These are phyloP conservation scores for Zelostemma sp. DNA, from an alignment of 1,140 invertebrate genomes.

Conservation along the genomic window DNA sequence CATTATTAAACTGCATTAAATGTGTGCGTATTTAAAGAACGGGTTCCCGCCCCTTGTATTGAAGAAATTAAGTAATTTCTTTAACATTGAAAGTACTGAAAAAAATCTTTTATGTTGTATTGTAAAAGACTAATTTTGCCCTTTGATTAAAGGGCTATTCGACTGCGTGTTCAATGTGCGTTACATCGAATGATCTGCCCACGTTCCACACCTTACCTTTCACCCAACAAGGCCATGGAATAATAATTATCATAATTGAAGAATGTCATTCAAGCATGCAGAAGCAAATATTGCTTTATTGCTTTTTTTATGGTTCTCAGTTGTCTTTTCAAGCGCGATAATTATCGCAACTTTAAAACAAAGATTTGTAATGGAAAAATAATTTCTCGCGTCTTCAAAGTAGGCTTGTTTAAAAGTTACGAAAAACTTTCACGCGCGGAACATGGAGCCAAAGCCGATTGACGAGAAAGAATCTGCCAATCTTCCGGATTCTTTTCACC, in stretches of 20 bases:
- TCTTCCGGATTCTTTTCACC: conserved; percentile 27
- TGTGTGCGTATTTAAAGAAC: too few relatives aligned
- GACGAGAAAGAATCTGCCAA: conserved; percentile 19
- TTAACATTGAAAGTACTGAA: too few relatives aligned
- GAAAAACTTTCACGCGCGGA: conserved; percentile 14
- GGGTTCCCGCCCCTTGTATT: too few relatives aligned
- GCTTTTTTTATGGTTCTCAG: conserved; percentile 35
- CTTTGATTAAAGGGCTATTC: conserved; percentile 14
- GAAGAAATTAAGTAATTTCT: too few relatives aligned
- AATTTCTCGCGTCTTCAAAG: neutral
- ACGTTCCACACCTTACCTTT: conserved; percentile 48
- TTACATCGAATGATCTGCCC: conserved; percentile 29
- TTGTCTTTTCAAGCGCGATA: conserved; percentile 4
- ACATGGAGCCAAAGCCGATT: conserved; percentile 8
- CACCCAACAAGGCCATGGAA: conserved; percentile 46
- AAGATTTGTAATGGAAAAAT: neutral
- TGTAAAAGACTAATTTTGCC: too few relatives aligned
- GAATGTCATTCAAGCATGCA: conserved; percentile 38
- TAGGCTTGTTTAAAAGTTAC: conserved; percentile 6
- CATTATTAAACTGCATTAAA: too few relatives aligned
- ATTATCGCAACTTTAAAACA: neutral
- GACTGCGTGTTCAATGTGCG: conserved; percentile 25
- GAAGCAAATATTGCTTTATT: conserved; percentile 32
- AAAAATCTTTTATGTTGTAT: too few relatives aligned
- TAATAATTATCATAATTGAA: conserved; percentile 51